These are phyloP conservation scores for Chaunax sp. DNA, from an alignment of 2,797 vertebrate species.

Conservation along the genomic window DNA sequence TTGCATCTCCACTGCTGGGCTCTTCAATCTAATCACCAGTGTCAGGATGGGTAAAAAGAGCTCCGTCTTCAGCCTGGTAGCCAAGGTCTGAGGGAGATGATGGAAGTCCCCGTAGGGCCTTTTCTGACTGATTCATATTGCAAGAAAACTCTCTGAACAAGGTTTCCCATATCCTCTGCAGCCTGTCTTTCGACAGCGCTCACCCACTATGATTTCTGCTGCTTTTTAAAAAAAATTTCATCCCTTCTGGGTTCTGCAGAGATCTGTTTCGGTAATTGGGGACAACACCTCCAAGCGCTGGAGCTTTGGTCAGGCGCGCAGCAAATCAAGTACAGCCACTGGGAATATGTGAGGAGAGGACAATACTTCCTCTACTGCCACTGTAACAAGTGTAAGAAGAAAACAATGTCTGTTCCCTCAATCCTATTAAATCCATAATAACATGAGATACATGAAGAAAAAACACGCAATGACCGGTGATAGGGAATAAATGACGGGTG, in stretches of 20 bases:
- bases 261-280: conserved; percentile 55
- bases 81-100: conserved; percentile 61
- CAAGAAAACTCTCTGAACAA: conserved; percentile 44
- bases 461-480: conserved; percentile 24
- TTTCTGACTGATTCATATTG: conserved; percentile 53
- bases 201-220: conserved; percentile 22
- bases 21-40: conserved; percentile 76
- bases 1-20: conserved; percentile 52
- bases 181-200: conserved; percentile 32
- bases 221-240: conserved; percentile 27
- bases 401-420: conserved; percentile 21
- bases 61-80: conserved; percentile 53
- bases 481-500: conserved; percentile 12
- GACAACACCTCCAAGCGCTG: conserved; percentile 27
- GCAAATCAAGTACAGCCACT: conserved; percentile 63
- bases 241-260: conserved; percentile 27
- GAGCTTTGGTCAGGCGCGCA: conserved; percentile 48
- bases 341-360: conserved; percentile 34
- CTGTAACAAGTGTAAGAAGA: conserved; percentile 20
- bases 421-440: conserved; percentile 17
- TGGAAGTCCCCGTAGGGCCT: conserved; percentile 63
- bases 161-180: conserved; percentile 50
- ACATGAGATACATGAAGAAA: conserved; percentile 23
- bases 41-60: conserved; percentile 63
- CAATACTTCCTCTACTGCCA: conserved; percentile 16